Conservation (phyloP, 2,113 vertebrate species). For the Polypterus bichir region DNA sequence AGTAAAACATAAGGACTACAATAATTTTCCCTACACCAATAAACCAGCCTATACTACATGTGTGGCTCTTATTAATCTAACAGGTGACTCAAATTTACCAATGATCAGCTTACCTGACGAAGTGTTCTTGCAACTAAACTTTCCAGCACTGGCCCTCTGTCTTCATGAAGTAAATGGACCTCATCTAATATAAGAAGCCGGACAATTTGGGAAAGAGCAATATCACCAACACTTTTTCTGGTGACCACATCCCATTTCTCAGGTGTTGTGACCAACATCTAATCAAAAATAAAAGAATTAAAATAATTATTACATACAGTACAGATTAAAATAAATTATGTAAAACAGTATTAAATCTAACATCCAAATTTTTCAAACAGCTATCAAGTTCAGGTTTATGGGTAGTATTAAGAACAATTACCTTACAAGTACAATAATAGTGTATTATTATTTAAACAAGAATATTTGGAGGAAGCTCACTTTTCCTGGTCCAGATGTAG, state of each 20-base stretch:
- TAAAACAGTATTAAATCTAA: neutral
- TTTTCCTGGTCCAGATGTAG: too few relatives aligned
- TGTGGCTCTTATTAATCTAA: too few relatives aligned
- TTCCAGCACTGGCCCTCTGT: conserved; percentile 91
- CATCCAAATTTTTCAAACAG: neutral
- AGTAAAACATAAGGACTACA: too few relatives aligned
- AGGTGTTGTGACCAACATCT: conserved; percentile 97
- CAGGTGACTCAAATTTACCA: too few relatives aligned
- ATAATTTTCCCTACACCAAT: too few relatives aligned
- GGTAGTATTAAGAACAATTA: too few relatives aligned
- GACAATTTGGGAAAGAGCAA: conserved; percentile 86
- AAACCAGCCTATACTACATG: too few relatives aligned
- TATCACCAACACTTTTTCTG: conserved; percentile 92
- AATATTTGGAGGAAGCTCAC: too few relatives aligned
- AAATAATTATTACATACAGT: neutral
- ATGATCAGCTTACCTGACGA: conserved; percentile 63
- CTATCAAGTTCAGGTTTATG: neutral
- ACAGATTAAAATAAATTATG: neutral
- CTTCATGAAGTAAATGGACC: conserved; percentile 92
- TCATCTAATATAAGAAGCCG: conserved; percentile 90
- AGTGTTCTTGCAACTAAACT: conserved; percentile 91
- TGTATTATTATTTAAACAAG: too few relatives aligned
- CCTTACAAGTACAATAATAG: too few relatives aligned
- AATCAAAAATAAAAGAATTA: conserved; percentile 5
- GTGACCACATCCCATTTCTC: conserved; percentile 98